A percentile compares a stretch with the other conserved stretches of the same genome.
Evolutionary conservation across 2,113 vertebrate genomes (phyloP).

Genomic region (Procavia capensis): DNA sequence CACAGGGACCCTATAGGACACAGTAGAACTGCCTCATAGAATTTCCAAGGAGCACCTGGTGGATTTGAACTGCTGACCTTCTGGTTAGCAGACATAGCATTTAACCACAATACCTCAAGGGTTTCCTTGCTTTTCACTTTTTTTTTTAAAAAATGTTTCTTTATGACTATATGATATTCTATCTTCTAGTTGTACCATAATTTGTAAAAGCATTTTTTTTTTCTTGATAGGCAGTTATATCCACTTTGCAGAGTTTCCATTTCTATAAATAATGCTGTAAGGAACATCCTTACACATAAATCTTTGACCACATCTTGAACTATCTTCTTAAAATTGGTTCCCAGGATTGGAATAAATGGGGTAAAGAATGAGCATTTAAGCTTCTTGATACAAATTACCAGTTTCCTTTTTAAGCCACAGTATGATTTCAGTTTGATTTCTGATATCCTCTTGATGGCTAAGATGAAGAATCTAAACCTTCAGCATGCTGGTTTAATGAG

Average conservation of each 20-base stretch:
- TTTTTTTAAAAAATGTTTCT: background rate
- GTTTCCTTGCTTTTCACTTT: too few relatives aligned
- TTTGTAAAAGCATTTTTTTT: background rate
- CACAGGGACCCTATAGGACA: too few relatives aligned
- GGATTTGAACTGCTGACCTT: too few relatives aligned
- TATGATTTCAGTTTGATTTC: slow-evolving; percentile 31
- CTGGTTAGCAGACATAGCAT: too few relatives aligned
- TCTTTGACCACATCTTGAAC: background rate
- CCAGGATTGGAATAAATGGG: background rate
- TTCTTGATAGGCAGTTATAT: background rate
- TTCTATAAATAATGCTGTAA: slow-evolving; percentile 6
- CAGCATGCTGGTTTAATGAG: slow-evolving; percentile 13
- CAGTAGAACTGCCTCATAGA: too few relatives aligned
- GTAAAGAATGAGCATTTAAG: background rate
- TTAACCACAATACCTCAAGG: too few relatives aligned
- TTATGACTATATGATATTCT: background rate
- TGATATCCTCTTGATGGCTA: slow-evolving; percentile 20
- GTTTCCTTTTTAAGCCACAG: background rate
- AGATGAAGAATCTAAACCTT: background rate
- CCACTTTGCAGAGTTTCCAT: background rate
- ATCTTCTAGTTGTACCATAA: background rate
- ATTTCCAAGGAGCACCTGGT: too few relatives aligned
- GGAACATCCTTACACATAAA: background rate
- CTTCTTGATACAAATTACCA: slow-evolving; percentile 13
- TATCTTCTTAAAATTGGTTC: slow-evolving; percentile 35